Percentiles rank a stretch among this genome's conserved stretches.
phyloP scores from a whole-genome alignment of 2,797 vertebrate genomes.

The Trichosurus vulpecula region DNA sequence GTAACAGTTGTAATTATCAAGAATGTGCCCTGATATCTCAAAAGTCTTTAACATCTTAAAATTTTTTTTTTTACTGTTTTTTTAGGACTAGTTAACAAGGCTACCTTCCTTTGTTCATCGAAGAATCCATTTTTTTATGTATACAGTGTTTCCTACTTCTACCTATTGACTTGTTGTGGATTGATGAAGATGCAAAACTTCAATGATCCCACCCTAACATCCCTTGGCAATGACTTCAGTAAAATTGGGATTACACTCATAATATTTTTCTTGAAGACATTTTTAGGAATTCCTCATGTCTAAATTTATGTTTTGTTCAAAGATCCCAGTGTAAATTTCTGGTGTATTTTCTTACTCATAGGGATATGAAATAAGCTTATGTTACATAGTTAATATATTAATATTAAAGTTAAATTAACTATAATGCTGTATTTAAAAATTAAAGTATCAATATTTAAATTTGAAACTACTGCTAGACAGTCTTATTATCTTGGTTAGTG shows the following conservation, averaged over 20 bases:
- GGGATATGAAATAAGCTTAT: conserved; percentile 19
- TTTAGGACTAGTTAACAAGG: conserved; percentile 12
- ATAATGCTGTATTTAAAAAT: conserved; percentile 42
- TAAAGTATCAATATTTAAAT: conserved; percentile 23
- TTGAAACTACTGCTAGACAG: conserved; percentile 34
- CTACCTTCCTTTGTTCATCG: not conserved
- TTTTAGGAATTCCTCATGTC: not conserved
- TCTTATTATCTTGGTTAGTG: conserved; percentile 7
- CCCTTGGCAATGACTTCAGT: not conserved
- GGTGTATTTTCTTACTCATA: conserved; percentile 11
- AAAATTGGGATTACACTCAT: not conserved
- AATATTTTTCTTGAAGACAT: not conserved
- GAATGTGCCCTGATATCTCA: not conserved
- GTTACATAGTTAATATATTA: conserved; percentile 14
- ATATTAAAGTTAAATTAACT: conserved; percentile 9
- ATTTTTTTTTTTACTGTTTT: not conserved
- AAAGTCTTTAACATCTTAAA: not conserved
- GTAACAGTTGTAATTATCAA: not conserved
- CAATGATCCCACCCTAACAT: not conserved
- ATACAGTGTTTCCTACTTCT: not conserved
- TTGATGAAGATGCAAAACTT: not conserved
- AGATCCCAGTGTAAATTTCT: conserved; percentile 16
- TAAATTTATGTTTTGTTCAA: not conserved
- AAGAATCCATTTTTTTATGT: not conserved
- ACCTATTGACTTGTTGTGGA: not conserved